Base-by-base conservation (phyloP, 53 echinoderm and acorn worm species). In the Apostichopus leukothele region DNA sequence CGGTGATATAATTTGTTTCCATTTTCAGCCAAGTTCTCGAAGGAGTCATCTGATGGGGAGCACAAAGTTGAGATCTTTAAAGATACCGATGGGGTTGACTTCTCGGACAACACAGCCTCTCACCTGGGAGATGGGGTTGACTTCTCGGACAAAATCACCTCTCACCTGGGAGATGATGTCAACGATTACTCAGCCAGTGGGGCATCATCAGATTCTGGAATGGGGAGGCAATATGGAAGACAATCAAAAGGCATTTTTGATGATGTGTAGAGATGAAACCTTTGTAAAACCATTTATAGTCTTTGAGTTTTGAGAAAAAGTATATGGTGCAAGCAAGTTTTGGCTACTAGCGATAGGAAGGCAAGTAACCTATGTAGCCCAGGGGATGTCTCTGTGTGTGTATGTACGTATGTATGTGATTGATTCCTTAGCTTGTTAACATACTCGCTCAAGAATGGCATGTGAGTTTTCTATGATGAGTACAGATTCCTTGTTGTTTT, bases 171-270 rank as follows among this genome's bases (percentile, higher is more conserved):
- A 19, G 99, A 96, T 75, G 91, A 89, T 50, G 53, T 93, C 9
- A 80, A 78, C 67, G 75, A 73, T n/a, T 89, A 80, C 52, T 71
- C 86, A 7, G 75, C 91, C n/a, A 23, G 91, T 18, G 88, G 88
- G 53, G 88, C 54, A 14, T 87, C 88, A 11, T 87, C 88, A 20
- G 88, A 87, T 51, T 87, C 88, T 19, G 75, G 88, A 9, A 10
- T 87, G 22, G 88, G 88, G 25, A 74, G 54, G 60, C 86, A 86
- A 60, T 86, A 86, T 59, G 83, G 81, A 52, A 18, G 89, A 14
- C 67, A 89, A 21, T 86, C 93, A 5, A 93, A 96, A 79, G 96
- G 96, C 5, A 92, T 99, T 73, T 99, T 99, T 96, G 99, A 99
- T 74, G 99, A 99, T 89, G 94, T 99, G 6, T 99, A 60, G 90